phyloP scores from a whole-genome alignment of 2,113 vertebrate genomes.

The Oophaga pumilio region DNA sequence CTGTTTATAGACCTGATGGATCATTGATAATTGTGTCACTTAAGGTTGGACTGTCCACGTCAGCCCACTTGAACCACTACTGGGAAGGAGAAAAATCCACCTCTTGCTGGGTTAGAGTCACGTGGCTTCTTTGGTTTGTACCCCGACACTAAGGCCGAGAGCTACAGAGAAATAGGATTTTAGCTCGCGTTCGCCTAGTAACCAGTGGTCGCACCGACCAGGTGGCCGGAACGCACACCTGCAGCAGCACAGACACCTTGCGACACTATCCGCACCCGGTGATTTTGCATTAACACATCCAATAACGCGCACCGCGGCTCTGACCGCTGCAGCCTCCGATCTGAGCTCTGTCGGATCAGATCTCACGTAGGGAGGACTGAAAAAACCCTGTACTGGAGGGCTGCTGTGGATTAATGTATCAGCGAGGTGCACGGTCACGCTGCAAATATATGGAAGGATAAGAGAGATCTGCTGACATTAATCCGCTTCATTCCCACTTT shows the following conservation, averaged over 20 bases:
- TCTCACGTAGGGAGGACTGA: neutral
- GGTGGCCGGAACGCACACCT: neutral
- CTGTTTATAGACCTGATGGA: no score
- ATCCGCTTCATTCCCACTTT: conserved; percentile 19
- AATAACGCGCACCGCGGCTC: conserved; percentile 4
- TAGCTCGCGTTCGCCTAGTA: neutral
- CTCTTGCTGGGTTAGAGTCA: no score
- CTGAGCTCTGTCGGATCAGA: neutral
- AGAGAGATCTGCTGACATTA: conserved; percentile 31
- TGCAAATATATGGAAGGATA: conserved; percentile 24
- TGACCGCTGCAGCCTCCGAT: neutral
- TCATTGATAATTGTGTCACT: no score
- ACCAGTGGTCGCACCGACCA: neutral
- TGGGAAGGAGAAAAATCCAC: no score
- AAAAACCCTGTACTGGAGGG: neutral
- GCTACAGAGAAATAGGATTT: neutral
- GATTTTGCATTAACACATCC: conserved; percentile 22
- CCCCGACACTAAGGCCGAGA: no score
- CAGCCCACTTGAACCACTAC: no score
- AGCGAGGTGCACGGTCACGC: conserved; percentile 10
- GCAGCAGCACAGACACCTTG: neutral
- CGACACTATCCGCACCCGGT: neutral
- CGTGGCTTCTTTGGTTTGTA: neutral
- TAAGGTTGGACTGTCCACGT: no score
- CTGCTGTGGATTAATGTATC: conserved; percentile 35